Base-by-base conservation (phyloP, 2,113 vertebrate species). In the Myocastor coypus region DNA sequence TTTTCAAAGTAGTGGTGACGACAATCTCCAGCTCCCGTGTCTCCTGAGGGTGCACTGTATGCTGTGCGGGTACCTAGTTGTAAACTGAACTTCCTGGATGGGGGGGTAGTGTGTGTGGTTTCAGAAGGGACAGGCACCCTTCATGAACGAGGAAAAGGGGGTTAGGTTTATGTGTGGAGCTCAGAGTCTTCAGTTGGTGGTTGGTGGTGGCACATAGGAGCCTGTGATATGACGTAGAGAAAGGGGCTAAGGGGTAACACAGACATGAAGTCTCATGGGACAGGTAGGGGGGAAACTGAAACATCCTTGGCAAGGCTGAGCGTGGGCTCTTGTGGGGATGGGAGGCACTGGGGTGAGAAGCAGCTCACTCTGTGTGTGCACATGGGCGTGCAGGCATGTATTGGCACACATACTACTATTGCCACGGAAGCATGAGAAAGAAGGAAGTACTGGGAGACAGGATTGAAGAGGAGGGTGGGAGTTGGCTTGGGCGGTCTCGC, bases 201-300 rank as follows among this genome's bases (percentile, higher is more conserved):
- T 69, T 12, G 0, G 40, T n/a, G 59, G 16, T 1, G 50, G 26
- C 7, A 17, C 0, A 0, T 5, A 24, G 75, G n/a, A 10, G 1
- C 89, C n/a, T 32, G 42, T 7, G 6, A 22, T 1, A 4, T 7
- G 2, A 16, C 46, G 8, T 3, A 6, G 55, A 0, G 42, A 24
- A n/a, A 40, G 24, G 14, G 32, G 14, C 8, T 5, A 4, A 68
- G 22, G 88, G 24, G 8, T 3, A 26, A 32, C 20, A 17, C 3
- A 63, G 0, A 10, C 5, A 1, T 3, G 3, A 3, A 55, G 37
- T n/a, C 10, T 34, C 1, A 4, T 0, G 68, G 34, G 42, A 71
- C 13, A 8, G 66, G 16, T 0, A 37, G 85, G 71, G 30, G 26
- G 12, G 59, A 20, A 42, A 26, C 34, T 12, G 80, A 71, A 20